Evolutionary conservation across 2,888 invertebrate genomes (phyloP).

Genomic region (Crepidodera aurea): DNA sequence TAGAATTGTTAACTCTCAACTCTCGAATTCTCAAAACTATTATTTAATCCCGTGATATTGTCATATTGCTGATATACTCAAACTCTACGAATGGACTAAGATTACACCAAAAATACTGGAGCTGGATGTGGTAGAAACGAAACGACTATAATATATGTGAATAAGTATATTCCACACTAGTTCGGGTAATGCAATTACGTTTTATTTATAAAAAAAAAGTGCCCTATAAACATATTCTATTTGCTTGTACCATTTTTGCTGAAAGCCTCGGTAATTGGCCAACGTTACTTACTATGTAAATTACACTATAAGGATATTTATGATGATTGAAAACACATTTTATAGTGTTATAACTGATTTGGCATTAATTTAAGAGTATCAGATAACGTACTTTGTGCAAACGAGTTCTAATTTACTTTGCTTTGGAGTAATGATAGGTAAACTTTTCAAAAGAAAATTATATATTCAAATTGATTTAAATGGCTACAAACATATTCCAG

Average conservation of each 20-base stretch:
- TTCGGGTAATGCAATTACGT: no score
- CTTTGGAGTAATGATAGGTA: no score
- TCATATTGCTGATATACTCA: no score
- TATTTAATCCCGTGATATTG: no score
- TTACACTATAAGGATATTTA: conserved; percentile 3
- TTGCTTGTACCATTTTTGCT: background rate
- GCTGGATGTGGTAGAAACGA: no score
- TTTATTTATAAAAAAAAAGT: no score
- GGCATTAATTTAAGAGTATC: background rate
- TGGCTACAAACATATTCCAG: background rate
- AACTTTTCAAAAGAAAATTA: background rate
- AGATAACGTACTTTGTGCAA: conserved; percentile 4
- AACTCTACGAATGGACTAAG: no score
- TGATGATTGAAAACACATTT: conserved; percentile 8
- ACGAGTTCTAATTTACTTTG: conserved; percentile 2
- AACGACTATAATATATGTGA: no score
- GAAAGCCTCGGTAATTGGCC: background rate
- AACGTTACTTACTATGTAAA: conserved; percentile 5
- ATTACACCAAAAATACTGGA: no score
- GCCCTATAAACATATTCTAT: background rate
- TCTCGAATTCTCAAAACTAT: no score
- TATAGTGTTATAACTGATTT: conserved; percentile 8
- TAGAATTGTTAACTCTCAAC: no score
- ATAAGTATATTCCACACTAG: no score
- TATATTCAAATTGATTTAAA: background rate